phyloP scores from a whole-genome alignment of 2,113 vertebrate genomes.

The Ovibos moschatus region DNA sequence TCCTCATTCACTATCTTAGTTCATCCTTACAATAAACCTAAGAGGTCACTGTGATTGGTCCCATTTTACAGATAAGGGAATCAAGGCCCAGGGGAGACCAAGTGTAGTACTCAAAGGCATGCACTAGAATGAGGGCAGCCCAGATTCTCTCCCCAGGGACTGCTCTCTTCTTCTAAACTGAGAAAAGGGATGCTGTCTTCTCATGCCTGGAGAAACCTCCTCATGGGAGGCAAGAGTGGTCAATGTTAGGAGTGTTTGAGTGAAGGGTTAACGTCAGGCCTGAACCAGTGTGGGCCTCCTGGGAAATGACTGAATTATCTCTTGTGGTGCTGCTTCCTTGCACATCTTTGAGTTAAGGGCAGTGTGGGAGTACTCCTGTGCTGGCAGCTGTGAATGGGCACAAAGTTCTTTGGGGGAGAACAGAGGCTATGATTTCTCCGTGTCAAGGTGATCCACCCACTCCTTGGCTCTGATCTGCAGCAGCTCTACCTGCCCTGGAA shows the following conservation, averaged over 20 bases:
- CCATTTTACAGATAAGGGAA: not conserved
- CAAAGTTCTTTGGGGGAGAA: not conserved
- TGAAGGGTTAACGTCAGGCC: not conserved
- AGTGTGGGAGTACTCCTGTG: not conserved
- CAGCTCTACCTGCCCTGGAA: not conserved
- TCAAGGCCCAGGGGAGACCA: not conserved
- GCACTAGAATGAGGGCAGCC: not conserved
- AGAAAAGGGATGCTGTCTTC: not conserved
- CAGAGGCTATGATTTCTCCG: not conserved
- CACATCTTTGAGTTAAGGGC: not conserved
- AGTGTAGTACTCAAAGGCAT: not conserved
- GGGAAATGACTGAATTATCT: not conserved
- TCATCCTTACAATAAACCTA: not conserved
- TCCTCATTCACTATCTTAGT: not conserved
- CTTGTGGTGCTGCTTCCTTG: not conserved
- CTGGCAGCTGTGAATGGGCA: not conserved
- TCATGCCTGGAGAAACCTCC: not conserved
- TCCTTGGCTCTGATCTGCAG: not conserved
- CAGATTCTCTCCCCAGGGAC: not conserved
- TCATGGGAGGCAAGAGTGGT: not conserved
- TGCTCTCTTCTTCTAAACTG: not conserved
- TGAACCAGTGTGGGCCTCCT: not conserved
- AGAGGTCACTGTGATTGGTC: not conserved
- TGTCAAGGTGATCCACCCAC: not conserved
- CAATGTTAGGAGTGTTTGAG: not conserved